Percentiles rank a stretch among this genome's conserved stretches.
These are phyloP conservation scores for Apis laboriosa DNA, from an alignment of 1,140 invertebrate genomes.

Conservation along the genomic window DNA sequence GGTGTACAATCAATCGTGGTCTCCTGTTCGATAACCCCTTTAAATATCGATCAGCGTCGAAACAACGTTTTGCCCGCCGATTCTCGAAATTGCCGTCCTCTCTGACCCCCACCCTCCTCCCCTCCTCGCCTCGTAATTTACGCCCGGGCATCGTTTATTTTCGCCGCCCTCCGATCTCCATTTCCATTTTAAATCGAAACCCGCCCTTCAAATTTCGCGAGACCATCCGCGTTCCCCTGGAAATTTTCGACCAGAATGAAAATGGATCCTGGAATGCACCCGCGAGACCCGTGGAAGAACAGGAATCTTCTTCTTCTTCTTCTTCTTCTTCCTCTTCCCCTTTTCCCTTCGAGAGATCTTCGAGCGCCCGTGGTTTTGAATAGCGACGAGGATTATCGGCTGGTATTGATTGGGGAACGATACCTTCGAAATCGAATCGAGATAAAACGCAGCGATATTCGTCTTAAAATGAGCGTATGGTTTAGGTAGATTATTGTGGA, in stretches of 20 bases:
- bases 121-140: constrained; percentile 1
- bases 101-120: not conserved
- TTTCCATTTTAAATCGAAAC: constrained; percentile 53
- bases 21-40: not conserved
- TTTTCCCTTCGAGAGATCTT: not conserved
- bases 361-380: not conserved
- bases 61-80: constrained; percentile 14
- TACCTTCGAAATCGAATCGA: not conserved
- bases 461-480: too few relatives aligned
- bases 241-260: constrained; percentile 21
- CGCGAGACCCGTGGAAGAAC: not conserved
- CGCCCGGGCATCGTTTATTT: not conserved
- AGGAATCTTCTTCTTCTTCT: not conserved
- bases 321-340: not conserved
- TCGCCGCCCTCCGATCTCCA: not conserved
- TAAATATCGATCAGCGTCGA: constrained; percentile 27
- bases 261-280: not conserved
- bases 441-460: not conserved
- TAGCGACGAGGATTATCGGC: not conserved
- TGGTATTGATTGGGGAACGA: not conserved
- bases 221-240: not conserved
- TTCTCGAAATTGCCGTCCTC: constrained; percentile 14
- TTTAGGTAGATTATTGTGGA: too few relatives aligned
- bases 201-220: constrained; percentile 34
- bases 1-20: not conserved